Percentiles rank a stretch among this genome's conserved stretches.
phyloP scores from a whole-genome alignment of 1,140 invertebrate genomes.

The Solen grandis region DNA sequence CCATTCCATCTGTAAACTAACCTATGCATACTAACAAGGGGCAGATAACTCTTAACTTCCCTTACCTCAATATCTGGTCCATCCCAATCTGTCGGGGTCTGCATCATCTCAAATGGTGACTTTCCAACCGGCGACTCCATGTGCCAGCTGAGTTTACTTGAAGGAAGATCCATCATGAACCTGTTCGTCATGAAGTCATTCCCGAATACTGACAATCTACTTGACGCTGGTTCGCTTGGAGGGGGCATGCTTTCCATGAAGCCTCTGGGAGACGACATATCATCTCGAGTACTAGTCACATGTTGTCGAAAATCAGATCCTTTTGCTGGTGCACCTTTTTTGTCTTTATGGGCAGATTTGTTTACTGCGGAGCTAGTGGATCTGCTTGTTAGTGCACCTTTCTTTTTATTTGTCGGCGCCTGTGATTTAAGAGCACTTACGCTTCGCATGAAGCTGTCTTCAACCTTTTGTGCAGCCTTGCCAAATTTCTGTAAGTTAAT shows the following conservation, averaged over 20 bases:
- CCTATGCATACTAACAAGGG: no score
- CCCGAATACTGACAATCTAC: slow-evolving; percentile 36
- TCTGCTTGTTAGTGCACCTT: background rate
- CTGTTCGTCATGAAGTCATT: slow-evolving; percentile 50
- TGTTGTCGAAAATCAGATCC: background rate
- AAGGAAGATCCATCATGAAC: slow-evolving; percentile 49
- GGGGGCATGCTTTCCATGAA: slow-evolving; percentile 16
- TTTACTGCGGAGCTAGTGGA: background rate
- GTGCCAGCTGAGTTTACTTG: slow-evolving; percentile 48
- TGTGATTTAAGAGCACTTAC: background rate
- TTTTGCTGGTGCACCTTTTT: background rate
- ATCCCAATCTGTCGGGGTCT: slow-evolving; percentile 40
- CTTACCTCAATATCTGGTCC: slow-evolving; percentile 51
- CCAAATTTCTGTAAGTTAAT: slow-evolving; percentile 32
- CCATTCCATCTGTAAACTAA: no score
- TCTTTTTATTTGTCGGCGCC: background rate
- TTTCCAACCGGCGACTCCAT: slow-evolving; percentile 31
- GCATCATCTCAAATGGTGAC: background rate
- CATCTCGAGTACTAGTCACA: slow-evolving; percentile 8
- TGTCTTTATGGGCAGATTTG: background rate
- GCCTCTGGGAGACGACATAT: slow-evolving; percentile 6
- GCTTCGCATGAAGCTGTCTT: background rate
- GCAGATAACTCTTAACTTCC: no score
- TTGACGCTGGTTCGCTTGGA: slow-evolving; percentile 33
- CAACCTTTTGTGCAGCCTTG: slow-evolving; percentile 8